Evolutionary conservation across 2,888 invertebrate species (phyloP).

Genomic region (Cephus spinipes): DNA sequence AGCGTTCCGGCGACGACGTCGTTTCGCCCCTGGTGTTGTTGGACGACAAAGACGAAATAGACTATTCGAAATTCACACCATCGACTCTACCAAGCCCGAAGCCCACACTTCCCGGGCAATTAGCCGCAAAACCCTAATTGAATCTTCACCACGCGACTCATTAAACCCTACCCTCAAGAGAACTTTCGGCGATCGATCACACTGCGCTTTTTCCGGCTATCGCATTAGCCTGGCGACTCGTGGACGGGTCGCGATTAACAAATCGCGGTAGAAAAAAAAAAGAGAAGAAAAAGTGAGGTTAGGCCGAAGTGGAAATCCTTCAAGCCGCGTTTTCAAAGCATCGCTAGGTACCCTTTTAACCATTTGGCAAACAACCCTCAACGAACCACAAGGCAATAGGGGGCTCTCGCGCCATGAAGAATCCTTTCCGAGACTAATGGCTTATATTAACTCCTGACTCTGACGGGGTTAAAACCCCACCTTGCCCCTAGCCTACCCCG

Average conservation of each 20-base stretch:
- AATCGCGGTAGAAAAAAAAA: not conserved
- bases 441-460: not conserved
- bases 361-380: not conserved
- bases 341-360: not conserved
- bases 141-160: not conserved
- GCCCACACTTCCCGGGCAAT: not conserved
- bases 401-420: not conserved
- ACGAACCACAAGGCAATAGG: not conserved
- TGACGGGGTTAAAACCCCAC: not conserved
- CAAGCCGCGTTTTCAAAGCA: not conserved
- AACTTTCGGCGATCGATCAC: not conserved
- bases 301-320: not conserved
- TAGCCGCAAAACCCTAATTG: conserved; percentile 2
- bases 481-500: not conserved
- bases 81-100: not conserved
- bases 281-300: not conserved
- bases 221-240: not conserved
- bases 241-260: not conserved
- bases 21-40: too few relatives aligned
- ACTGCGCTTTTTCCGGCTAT: not conserved
- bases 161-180: not conserved
- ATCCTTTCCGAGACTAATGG: not conserved
- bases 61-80: not conserved
- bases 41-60: not conserved
- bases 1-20: not conserved